phyloP scores from a whole-genome alignment of 2,113 vertebrate genomes.

The Aegotheles bennettii region DNA sequence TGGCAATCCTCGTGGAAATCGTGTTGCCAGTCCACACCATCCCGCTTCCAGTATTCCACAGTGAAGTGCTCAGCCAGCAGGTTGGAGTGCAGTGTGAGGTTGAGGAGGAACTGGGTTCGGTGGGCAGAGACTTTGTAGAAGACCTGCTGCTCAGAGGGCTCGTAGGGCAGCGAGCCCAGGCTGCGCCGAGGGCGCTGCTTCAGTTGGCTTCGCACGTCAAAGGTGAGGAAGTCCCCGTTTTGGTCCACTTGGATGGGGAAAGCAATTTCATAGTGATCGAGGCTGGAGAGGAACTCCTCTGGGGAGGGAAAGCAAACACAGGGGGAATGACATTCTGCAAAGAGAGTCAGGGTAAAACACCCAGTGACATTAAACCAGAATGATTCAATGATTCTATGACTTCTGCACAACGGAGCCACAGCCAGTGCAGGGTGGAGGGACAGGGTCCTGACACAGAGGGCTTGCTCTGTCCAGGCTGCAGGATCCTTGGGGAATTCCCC shows the following conservation, averaged over 20 bases:
- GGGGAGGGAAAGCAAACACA: conserved; percentile 23
- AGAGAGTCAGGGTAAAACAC: not conserved
- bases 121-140: conserved; percentile 94
- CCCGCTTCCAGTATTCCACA: conserved; percentile 94
- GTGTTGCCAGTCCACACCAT: conserved; percentile 89
- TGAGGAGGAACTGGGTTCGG: conserved; percentile 89
- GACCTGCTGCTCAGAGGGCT: conserved; percentile 72
- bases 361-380: too few species aligned
- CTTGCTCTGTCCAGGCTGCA: not conserved
- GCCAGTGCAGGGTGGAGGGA: accelerated
- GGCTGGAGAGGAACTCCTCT: conserved; percentile 93
- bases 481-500: not conserved
- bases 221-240: conserved; percentile 80
- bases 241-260: conserved; percentile 91
- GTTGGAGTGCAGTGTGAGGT: conserved; percentile 88
- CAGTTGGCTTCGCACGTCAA: conserved; percentile 57
- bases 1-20: conserved; percentile 89
- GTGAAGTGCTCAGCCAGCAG: conserved; percentile 90
- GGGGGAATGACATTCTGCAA: not conserved
- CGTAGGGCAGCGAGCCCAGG: conserved; percentile 65
- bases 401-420: accelerated
- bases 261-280: conserved; percentile 93
- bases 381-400: too few species aligned
- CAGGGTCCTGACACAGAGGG: not conserved
- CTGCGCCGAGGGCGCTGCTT: conserved; percentile 71